phyloP scores from a whole-genome alignment of 2,113 vertebrate genomes.

The Rhadina sibilatrix region DNA sequence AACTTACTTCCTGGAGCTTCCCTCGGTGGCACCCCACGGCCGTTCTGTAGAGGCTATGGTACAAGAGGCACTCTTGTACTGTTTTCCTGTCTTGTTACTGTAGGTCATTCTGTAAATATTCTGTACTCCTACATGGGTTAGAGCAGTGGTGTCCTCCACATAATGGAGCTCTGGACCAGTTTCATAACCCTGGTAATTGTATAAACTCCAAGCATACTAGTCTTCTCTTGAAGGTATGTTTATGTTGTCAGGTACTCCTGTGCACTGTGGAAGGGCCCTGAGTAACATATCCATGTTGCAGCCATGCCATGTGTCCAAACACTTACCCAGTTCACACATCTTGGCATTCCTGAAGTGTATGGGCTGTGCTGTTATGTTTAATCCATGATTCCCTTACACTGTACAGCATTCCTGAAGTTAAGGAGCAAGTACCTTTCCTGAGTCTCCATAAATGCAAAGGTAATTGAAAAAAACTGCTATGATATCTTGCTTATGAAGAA shows the following conservation, averaged over 20 bases:
- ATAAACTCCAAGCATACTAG: not conserved
- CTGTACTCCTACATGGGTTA: not conserved
- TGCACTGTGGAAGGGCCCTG: not conserved
- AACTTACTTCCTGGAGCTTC: not conserved
- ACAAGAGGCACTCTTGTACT: not conserved
- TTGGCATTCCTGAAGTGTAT: not conserved
- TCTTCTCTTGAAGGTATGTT: accelerated
- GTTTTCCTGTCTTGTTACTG: not conserved
- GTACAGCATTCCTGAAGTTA: accelerated
- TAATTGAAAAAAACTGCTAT: not conserved
- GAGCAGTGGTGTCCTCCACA: not conserved
- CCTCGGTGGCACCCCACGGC: accelerated
- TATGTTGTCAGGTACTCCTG: accelerated
- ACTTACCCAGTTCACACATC: not conserved
- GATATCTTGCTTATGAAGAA: not conserved
- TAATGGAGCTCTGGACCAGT: not conserved
- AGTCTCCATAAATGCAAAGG: not conserved
- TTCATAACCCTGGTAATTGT: not conserved
- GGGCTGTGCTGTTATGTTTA: not conserved
- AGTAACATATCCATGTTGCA: not conserved
- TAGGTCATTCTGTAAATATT: not conserved
- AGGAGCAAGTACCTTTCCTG: not conserved
- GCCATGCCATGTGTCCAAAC: not conserved
- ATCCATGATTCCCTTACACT: not conserved
- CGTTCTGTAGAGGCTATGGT: not conserved